Base-by-base conservation (phyloP, 2,113 vertebrate genomes). In the Callopanchax toddi region DNA sequence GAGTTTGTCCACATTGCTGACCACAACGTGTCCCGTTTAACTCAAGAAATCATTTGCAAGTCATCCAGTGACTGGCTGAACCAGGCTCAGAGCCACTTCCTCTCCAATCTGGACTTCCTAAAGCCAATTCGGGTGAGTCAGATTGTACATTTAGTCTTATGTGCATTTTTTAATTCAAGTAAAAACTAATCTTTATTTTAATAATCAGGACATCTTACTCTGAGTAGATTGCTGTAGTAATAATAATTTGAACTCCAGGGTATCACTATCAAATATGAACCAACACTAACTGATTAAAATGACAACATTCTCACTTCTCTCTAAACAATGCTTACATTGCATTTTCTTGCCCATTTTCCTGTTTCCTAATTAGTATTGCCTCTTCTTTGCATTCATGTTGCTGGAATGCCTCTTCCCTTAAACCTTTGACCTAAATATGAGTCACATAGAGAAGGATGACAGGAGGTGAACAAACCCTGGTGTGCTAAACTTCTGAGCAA, bases 71-170 rank as follows among this genome's bases (percentile, higher is more conserved):
- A 94, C 37, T 93, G 93, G 80, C 91, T 96, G 17, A 75, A 85
- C 77, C 82, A 87, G 22, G 90, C 93, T 0, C 94, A 95, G 57
- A 89, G 68, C 60, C 88, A 88, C 60, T 94, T 97, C 61, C 91
- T 78, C 73, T 93, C 92, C 50, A 96, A 97, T 68, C 67, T 96
- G 75, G 90, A 95, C 89, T 93, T 94, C 71, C 67, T 96, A 20
- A 96, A 94, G 77, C 94, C 95, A 0, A 89, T 96, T 64, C 84
- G 92, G 82, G 95, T 96, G 77, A 94, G 93, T 77, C 34, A 6
- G 48, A n/a, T n/a, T n/a, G n/a, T n/a, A n/a, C n/a, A n/a, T n/a
- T 26, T 0, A 45, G 43, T 45, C 5, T n/a, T 42, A 17, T 12
- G 4, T 15, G 12, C 39, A 42, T 17, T 42, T 42, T 42, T 3